Evolutionary conservation across 2,797 vertebrate genomes (phyloP).

Genomic region (Gymnodraco acuticeps): DNA sequence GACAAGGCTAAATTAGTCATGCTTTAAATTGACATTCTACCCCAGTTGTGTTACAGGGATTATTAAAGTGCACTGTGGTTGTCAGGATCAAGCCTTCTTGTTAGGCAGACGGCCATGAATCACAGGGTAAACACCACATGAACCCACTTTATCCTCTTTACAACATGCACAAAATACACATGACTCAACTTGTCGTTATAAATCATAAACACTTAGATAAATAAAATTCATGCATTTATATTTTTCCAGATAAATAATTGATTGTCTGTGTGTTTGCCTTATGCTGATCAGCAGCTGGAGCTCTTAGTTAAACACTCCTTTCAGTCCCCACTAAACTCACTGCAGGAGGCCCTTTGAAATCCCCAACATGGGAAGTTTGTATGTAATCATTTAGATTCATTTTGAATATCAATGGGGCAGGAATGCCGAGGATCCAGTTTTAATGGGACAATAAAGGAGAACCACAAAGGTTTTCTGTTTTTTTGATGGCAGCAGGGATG

Average conservation of each 20-base stretch:
- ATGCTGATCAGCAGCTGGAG: slow-evolving; percentile 49
- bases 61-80: slow-evolving; percentile 65
- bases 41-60: slow-evolving; percentile 60
- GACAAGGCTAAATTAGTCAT: slow-evolving; percentile 68
- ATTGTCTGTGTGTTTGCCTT: slow-evolving; percentile 28
- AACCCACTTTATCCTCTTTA: slow-evolving; percentile 36
- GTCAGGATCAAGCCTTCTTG: slow-evolving; percentile 65
- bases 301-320: slow-evolving; percentile 47
- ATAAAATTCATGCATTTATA: background rate
- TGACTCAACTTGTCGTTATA: background rate
- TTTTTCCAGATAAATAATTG: background rate
- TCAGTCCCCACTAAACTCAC: slow-evolving; percentile 47
- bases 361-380: slow-evolving; percentile 66
- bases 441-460: slow-evolving; percentile 82
- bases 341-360: slow-evolving; percentile 60
- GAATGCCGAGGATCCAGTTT: slow-evolving; percentile 79
- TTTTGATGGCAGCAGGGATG: slow-evolving; percentile 69
- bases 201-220: slow-evolving; percentile 5
- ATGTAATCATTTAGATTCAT: slow-evolving; percentile 75
- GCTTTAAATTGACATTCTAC: slow-evolving; percentile 64
- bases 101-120: slow-evolving; percentile 60
- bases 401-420: slow-evolving; percentile 75
- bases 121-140: slow-evolving; percentile 59
- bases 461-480: slow-evolving; percentile 71
- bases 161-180: slow-evolving; percentile 19